Percentiles rank a stretch among this genome's conserved stretches.
These are phyloP conservation scores for Platysternon megacephalum DNA, from an alignment of 2,113 vertebrate species.

Conservation along the genomic window DNA sequence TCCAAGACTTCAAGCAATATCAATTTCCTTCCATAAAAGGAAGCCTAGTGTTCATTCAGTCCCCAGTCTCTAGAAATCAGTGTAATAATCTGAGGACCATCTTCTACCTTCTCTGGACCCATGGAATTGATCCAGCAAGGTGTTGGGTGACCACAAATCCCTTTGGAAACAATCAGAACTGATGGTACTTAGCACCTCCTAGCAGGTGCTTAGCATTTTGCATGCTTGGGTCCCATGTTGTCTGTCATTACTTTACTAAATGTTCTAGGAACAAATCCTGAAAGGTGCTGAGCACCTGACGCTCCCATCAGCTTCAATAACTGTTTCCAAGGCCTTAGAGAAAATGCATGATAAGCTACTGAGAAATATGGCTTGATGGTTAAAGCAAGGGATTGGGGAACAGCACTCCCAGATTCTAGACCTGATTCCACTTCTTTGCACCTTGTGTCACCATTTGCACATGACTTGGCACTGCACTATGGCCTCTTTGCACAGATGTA, in stretches of 20 bases:
- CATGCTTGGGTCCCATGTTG: rapidly evolving
- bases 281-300: neutral
- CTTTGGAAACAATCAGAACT: neutral
- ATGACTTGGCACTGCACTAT: neutral
- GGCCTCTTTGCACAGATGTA: neutral
- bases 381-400: neutral
- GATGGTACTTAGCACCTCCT: neutral
- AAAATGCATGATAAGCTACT: neutral
- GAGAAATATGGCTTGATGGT: neutral
- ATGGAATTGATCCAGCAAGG: neutral
- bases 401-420: neutral
- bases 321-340: neutral
- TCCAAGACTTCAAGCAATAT: neutral
- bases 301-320: neutral
- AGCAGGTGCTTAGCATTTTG: rapidly evolving
- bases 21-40: neutral
- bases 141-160: neutral
- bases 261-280: rapidly evolving
- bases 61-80: neutral
- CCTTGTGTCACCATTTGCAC: neutral
- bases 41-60: neutral
- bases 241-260: neutral
- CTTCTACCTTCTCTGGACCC: neutral
- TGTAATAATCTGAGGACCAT: neutral
- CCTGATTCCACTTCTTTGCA: neutral